Percentiles rank a stretch among this genome's conserved stretches.
Evolutionary conservation across 2,888 invertebrate genomes (phyloP).

Genomic region (Adelphocoris suturalis): DNA sequence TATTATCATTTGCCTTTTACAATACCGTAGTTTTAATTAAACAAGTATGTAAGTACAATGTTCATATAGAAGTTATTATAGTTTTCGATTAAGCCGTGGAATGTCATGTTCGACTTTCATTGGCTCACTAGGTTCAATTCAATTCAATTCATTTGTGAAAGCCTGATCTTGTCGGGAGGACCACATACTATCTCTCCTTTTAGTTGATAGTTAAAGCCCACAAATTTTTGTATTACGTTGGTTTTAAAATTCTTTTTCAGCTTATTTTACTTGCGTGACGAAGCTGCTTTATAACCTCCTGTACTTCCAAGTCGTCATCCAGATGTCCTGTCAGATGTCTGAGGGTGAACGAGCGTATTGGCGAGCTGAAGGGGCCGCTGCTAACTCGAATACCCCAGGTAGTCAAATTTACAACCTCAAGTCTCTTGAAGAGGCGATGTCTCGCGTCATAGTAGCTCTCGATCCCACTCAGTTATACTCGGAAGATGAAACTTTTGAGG

Average conservation of each 20-base stretch:
- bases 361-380: constrained; percentile 62
- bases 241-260: constrained; percentile 81
- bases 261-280: constrained; percentile 92
- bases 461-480: constrained; percentile 83
- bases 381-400: neutral
- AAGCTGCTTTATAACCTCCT: constrained; percentile 92
- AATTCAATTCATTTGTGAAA: too few species aligned
- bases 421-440: constrained; percentile 79
- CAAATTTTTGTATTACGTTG: too few species aligned
- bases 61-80: too few species aligned
- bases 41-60: too few species aligned
- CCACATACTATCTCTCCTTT: too few species aligned
- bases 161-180: too few species aligned
- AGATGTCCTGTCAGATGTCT: constrained; percentile 85
- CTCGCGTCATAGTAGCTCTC: constrained; percentile 80
- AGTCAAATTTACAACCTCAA: constrained; percentile 75
- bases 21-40: too few species aligned
- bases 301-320: constrained; percentile 92
- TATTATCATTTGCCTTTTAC: too few species aligned
- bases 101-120: too few species aligned
- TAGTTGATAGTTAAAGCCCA: too few species aligned
- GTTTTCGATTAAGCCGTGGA: too few species aligned
- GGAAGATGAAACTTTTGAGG: constrained; percentile 80
- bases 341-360: constrained; percentile 71
- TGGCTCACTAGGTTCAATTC: too few species aligned